Evolutionary conservation across 2,113 vertebrate species (phyloP), one percentile per base, ranked within the genome.

Genomic region (Trinectes maculatus): DNA sequence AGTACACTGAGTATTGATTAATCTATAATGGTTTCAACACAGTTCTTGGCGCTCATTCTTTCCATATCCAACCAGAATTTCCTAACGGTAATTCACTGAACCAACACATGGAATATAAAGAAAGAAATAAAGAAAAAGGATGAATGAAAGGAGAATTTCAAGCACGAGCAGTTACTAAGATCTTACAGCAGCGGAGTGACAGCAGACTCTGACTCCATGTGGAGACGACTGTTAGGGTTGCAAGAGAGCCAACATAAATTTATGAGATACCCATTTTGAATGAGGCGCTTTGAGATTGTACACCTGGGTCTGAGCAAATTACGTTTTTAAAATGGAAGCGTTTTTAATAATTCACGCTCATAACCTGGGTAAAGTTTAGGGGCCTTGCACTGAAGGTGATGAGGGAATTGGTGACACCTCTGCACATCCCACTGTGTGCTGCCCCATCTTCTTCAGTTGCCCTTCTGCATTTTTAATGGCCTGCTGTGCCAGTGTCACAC

Each of bases 391-490:
- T 31, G 60, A 48, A 62, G 69, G 72, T 77, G 80, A 75, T 36
- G 31, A 34, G 77, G 58, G 52, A 48, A 8, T 44, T 65, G 43
- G 69, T 81, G 69, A 85, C 82, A 86, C 68, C 44, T 62, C 52
- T 69, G 69, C 76, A 82, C 51, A 78, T 74, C 78, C 79, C 77
- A 71, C 80, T 53, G 65, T 49, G 79, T 56, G 52, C 69, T 57
- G 63, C 68, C 75, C 42, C 5, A 68, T 75, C 77, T 48, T 76
- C 78, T 72, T 79, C 37, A 63, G 79, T 72, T 81, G 69, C 65
- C 69, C 69, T 65, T 53, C 79, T 87, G 51, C 52, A 83, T 89
- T 80, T 87, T 82, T 79, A 48, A 82, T 85, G 62, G 16, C 59
- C 75, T 49, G 65, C 67, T 77, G 53, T 71, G 84, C 55, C 5